phyloP scores from a whole-genome alignment of 2,113 vertebrate species.

The Dryoscopus gambensis region DNA sequence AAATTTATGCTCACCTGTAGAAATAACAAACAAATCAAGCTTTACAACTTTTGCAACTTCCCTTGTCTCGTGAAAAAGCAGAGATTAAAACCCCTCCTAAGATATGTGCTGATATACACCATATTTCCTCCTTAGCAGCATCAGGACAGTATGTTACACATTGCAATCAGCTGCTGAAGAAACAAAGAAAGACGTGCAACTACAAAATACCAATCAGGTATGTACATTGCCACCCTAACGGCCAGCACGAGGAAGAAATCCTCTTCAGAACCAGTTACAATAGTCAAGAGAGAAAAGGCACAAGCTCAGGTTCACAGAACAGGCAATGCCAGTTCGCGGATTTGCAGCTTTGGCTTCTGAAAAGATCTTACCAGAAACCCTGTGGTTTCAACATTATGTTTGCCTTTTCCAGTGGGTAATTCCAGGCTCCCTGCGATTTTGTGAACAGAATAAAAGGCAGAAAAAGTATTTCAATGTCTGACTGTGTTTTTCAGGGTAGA shows the following conservation, averaged over 20 bases:
- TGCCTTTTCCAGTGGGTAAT: not conserved
- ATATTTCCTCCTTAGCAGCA: not conserved
- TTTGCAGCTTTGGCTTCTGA: not conserved
- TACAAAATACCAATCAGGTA: not conserved
- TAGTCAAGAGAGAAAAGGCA: not conserved
- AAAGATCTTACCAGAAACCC: not conserved
- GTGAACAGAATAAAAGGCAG: not conserved
- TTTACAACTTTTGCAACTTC: not conserved
- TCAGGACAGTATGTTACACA: not conserved
- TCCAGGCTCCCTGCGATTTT: not conserved
- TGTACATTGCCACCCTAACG: not conserved
- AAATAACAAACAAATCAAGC: not conserved
- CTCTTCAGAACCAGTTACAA: not conserved
- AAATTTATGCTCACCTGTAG: not conserved
- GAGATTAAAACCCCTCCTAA: not conserved
- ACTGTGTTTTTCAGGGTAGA: not conserved
- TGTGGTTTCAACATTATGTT: not conserved
- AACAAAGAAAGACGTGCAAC: not conserved
- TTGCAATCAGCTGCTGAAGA: not conserved
- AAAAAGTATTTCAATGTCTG: not conserved
- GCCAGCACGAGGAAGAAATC: not conserved
- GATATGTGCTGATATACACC: fast-evolving
- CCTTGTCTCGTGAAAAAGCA: not conserved
- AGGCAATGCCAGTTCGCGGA: not conserved
- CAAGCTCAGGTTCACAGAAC: not conserved